These are phyloP conservation scores for Crioceris asparagi DNA, from an alignment of 2,888 invertebrate genomes.

Conservation along the genomic window DNA sequence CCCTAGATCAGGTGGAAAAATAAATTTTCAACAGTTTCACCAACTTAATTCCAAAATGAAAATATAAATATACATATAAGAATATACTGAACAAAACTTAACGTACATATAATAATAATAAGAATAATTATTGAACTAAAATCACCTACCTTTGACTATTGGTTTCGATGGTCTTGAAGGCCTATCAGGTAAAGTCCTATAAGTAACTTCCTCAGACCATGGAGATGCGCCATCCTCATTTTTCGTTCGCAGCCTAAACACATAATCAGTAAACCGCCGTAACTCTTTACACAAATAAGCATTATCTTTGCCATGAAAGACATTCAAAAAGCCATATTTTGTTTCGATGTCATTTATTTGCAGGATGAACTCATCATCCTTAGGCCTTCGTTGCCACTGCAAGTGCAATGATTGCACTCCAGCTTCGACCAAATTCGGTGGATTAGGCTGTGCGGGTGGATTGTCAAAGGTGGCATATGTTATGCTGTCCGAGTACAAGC, in stretches of 20 bases:
- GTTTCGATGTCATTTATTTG: conserved; percentile 57
- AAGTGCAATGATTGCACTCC: conserved; percentile 54
- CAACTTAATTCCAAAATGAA: too few relatives aligned
- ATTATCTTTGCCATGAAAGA: conserved; percentile 64
- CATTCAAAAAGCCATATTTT: conserved; percentile 41
- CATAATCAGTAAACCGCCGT: conserved; percentile 61
- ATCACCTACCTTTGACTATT: conserved; percentile 62
- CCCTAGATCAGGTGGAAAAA: too few relatives aligned
- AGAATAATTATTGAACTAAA: too few relatives aligned
- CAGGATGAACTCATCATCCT: conserved; percentile 70
- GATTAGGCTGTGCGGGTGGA: conserved; percentile 65
- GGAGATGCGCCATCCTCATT: conserved; percentile 75
- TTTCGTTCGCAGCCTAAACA: conserved; percentile 69
- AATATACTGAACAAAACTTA: too few relatives aligned
- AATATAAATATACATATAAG: too few relatives aligned
- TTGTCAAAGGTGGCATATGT: conserved; percentile 66
- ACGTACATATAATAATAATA: too few relatives aligned
- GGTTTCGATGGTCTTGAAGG: conserved; percentile 72
- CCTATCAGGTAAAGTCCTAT: conserved; percentile 66
- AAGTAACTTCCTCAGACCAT: conserved; percentile 70
- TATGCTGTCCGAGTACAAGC: conserved; percentile 60
- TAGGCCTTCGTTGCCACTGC: conserved; percentile 62
- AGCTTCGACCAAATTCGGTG: conserved; percentile 60
- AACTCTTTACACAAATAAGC: conserved; percentile 8
- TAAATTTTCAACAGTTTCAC: too few relatives aligned